These are phyloP conservation scores for Phalloptychus januarius DNA, from an alignment of 2,797 vertebrate genomes.

Conservation along the genomic window DNA sequence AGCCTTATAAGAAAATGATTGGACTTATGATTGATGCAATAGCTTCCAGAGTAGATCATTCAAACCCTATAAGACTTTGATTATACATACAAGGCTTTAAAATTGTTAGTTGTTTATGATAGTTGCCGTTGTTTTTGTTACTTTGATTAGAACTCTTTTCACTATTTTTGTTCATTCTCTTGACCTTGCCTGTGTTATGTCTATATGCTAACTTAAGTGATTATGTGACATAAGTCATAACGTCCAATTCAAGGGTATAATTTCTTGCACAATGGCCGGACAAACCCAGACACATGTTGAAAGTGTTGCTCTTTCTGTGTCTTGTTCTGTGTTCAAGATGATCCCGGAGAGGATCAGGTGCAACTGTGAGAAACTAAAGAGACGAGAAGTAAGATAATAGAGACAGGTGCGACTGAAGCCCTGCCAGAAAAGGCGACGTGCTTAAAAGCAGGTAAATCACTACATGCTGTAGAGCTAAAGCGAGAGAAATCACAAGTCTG, in stretches of 20 bases:
- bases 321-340: not conserved
- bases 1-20: not conserved
- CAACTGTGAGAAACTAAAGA: conserved; percentile 2
- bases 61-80: not conserved
- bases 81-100: not conserved
- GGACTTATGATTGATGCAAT: not conserved
- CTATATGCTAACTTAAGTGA: conserved; percentile 13
- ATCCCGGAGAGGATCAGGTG: conserved; percentile 11
- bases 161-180: conserved; percentile 1
- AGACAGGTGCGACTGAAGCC: conserved; percentile 37
- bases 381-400: conserved; percentile 19
- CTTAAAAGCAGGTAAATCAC: conserved; percentile 62
- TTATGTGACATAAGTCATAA: conserved; percentile 17
- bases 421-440: conserved; percentile 58
- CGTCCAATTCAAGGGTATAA: not conserved
- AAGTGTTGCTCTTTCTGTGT: conserved; percentile 8
- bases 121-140: not conserved
- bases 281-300: not conserved
- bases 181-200: conserved; percentile 24
- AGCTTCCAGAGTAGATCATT: not conserved
- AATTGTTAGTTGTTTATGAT: not conserved
- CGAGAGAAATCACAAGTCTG: conserved; percentile 44
- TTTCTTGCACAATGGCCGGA: conserved; percentile 1
- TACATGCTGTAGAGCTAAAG: conserved; percentile 32
- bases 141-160: not conserved